These are phyloP conservation scores for Lasiommata megera DNA, from an alignment of 2,888 invertebrate genomes.

Conservation along the genomic window DNA sequence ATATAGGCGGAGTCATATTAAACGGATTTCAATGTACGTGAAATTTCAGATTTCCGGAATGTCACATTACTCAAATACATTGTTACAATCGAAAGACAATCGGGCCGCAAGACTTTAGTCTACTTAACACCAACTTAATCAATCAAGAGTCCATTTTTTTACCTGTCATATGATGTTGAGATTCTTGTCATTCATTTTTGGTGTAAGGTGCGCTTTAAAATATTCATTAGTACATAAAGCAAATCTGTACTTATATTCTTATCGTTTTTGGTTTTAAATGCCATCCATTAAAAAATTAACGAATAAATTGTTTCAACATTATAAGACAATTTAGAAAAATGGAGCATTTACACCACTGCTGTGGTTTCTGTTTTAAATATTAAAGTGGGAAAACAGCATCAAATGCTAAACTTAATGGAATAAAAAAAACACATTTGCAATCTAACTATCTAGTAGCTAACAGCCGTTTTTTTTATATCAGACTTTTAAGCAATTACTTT, in stretches of 20 bases:
- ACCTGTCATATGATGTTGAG: too few species aligned
- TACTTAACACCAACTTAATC: conserved; percentile 6
- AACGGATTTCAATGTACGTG: too few species aligned
- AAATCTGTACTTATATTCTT: too few species aligned
- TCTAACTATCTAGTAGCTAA: conserved; percentile 4
- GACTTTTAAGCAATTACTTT: conserved; percentile 12
- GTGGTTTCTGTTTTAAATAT: conserved; percentile 14
- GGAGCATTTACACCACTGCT: conserved; percentile 21
- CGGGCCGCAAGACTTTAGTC: conserved; percentile 1
- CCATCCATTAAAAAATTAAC: too few species aligned
- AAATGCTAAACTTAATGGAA: conserved; percentile 13
- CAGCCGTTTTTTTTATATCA: conserved; percentile 5
- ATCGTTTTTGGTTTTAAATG: too few species aligned
- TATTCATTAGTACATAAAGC: too few species aligned
- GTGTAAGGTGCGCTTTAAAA: too few species aligned
- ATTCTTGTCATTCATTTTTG: too few species aligned
- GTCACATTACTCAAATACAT: not conserved
- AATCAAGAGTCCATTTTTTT: too few species aligned
- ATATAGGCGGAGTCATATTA: too few species aligned
- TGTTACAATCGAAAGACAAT: conserved; percentile 10
- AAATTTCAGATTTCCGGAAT: not conserved
- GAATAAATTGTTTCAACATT: too few species aligned
- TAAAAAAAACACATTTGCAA: not conserved
- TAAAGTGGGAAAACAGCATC: conserved; percentile 15
- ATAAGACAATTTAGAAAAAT: not conserved